Base-by-base conservation (phyloP, 2,888 invertebrate species). In the Diploptera punctata region DNA sequence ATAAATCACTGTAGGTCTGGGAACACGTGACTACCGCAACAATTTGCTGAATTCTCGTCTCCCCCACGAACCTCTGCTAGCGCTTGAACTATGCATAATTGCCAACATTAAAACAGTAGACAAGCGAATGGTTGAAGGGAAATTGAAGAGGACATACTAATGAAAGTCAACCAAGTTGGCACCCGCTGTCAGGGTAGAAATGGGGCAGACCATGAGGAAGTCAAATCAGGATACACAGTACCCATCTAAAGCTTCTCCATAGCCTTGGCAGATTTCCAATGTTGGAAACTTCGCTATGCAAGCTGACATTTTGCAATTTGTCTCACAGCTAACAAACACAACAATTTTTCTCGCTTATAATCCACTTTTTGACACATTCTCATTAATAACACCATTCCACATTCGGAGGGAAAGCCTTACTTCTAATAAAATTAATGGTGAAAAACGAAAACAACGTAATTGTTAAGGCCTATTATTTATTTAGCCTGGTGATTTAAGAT, bases 21-120 rank as follows among this genome's bases (percentile, higher is more conserved):
- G n/a, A n/a, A n/a, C n/a, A n/a, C n/a, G n/a, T n/a, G n/a, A n/a
- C 9, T 3, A 19, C 21, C 19, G 13, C 52, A 21, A 21, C 24
- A 2, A 52, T 52, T 52, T 9, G 52, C 24, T 52, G 24, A 21
- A 24, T 52, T 18, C 18, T 24, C 21, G 21, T 52, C 24, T 9
- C 10, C 18, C 47, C 47, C 9, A n/a, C n/a, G 2, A 0, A n/a
- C 10, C 3, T 10, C 21, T 19, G 19, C 3, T 19, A 18, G 19
- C 19, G 5, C 49, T 49, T 47, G n/a, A 47, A 47, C 47, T 47
- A 47, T 47, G 47, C 47, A 24, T 52, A 52, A 52, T 52, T 52
- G 4, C 21, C 24, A 13, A 10, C 7, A 52, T 52, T 52, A 52
- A 52, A 52, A 21, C 24, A 3, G 52, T 52, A 52, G 52, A 24